A percentile compares a stretch with the other conserved stretches of the same genome.
These are phyloP conservation scores for Eutolmus rufibarbis DNA, from an alignment of 2,888 invertebrate species.

Conservation along the genomic window DNA sequence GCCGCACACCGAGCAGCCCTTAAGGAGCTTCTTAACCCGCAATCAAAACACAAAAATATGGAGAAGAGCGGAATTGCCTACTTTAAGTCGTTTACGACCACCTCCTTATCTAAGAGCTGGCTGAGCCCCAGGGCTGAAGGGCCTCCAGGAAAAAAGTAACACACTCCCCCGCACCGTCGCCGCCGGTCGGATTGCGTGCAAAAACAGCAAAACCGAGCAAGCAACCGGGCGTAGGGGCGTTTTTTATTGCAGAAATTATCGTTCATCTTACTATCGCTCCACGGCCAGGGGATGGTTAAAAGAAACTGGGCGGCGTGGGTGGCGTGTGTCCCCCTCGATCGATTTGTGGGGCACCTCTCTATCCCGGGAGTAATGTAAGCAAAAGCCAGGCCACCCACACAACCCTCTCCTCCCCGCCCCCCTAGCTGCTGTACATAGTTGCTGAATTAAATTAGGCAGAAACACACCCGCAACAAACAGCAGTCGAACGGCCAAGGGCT, in stretches of 20 bases:
- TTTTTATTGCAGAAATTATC: conserved; percentile 29
- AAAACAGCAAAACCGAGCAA: conserved; percentile 9
- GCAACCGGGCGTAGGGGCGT: not conserved
- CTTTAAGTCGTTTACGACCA: conserved; percentile 39
- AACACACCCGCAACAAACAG: conserved; percentile 16
- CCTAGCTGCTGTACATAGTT: not conserved
- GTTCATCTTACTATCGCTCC: conserved; percentile 38
- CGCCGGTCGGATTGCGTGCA: not conserved
- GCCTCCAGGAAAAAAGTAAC: not conserved
- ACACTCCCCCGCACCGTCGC: not conserved
- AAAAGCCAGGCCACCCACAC: not conserved
- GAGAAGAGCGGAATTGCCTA: conserved; percentile 29
- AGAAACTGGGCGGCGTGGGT: conserved; percentile 10
- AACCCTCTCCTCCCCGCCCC: not conserved
- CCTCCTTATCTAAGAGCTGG: conserved; percentile 8
- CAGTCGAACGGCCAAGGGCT: not conserved
- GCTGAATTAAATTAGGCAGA: conserved; percentile 40
- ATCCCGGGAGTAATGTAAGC: not conserved
- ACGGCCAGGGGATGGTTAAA: conserved; percentile 19
- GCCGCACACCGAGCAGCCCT: not conserved
- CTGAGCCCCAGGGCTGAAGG: not conserved
- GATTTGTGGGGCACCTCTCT: not conserved
- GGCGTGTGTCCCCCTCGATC: not conserved
- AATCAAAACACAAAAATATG: conserved; percentile 37
- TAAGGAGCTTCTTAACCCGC: conserved; percentile 27